Evolutionary conservation across 2,113 vertebrate species (phyloP).

Genomic region (Pantherophis guttatus): DNA sequence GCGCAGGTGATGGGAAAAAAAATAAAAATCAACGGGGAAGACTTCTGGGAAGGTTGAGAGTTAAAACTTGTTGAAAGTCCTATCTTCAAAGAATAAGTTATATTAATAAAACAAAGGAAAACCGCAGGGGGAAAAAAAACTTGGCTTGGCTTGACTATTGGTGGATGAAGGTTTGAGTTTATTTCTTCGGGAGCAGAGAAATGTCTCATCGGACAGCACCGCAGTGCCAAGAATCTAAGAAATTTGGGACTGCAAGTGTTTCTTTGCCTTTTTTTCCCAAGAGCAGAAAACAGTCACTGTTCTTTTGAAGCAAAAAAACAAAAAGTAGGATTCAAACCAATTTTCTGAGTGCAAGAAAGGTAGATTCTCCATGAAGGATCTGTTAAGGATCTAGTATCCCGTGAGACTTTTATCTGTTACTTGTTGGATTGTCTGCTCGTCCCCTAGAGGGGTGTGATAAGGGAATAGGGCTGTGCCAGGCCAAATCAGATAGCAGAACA

Average conservation of each 20-base stretch:
- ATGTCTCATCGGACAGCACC: background rate
- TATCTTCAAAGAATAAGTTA: background rate
- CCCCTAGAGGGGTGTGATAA: background rate
- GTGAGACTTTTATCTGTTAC: background rate
- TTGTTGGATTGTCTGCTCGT: background rate
- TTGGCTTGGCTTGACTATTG: background rate
- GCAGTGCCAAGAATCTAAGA: background rate
- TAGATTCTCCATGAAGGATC: background rate
- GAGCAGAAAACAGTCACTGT: background rate
- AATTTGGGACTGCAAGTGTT: background rate
- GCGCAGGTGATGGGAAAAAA: background rate
- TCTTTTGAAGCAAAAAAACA: conserved; percentile 5
- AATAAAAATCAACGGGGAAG: background rate
- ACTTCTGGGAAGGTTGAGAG: background rate
- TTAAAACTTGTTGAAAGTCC: background rate
- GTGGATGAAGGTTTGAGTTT: too few relatives aligned
- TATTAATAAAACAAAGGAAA: background rate
- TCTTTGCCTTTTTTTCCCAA: background rate
- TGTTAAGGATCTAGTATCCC: accelerated
- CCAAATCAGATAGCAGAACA: background rate
- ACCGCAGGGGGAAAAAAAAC: background rate
- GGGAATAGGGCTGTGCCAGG: background rate
- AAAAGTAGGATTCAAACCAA: background rate
- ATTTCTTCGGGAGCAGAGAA: background rate
- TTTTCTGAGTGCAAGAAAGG: background rate